Evolutionary conservation across 2,888 invertebrate species (phyloP), one percentile per base, ranked within the genome.

Genomic region (Eupithecia insigniata): DNA sequence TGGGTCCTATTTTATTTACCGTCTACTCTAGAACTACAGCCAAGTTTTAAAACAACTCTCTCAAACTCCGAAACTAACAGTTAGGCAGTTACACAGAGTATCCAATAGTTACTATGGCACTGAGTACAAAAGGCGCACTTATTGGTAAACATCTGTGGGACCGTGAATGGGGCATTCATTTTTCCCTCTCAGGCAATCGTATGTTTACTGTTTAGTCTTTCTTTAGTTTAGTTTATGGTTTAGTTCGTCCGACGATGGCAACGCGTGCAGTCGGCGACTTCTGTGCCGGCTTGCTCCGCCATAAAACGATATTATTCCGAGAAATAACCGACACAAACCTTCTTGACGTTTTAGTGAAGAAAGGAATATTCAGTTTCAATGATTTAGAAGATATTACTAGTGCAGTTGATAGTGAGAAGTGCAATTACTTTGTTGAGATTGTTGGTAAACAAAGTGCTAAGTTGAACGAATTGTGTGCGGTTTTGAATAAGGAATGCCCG

Each of bases 271-370:
- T 88, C 75, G 90, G 90, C 51, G 95, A 94, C 74, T 96, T 96
- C 79, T 95, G 95, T 86, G 95, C 95, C 81, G 92, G 96, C 78
- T 90, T 96, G 72, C 92, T 95, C 80, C 95, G 96, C 70, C 96
- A 96, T 88, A 95, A 95, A 89, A 92, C 94, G 66, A 95, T 95
- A 74, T 94, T 96, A 82, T 92, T 96, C 82, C 94, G 95, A 74
- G 96, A 96, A 91, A 87, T 96, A 80, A 93, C 95, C 83, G 95
- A 95, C 79, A 96, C 96, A 76, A 95, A 96, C 87, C 90, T 96
- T 68, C 84, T 96, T 79, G 95, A 95, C 76, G 95, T 95, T 77
- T 91, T 96, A 73, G 95, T 96, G 70, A 96, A 96, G 85, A 96
- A 96, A 83, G 95, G 96, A 67, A 93, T 96, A 78, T 94, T 96